A percentile compares a stretch with the other conserved stretches of the same genome.
These are phyloP conservation scores for Hippopotamus amphibius DNA, from an alignment of 2,113 vertebrate genomes.

Conservation along the genomic window DNA sequence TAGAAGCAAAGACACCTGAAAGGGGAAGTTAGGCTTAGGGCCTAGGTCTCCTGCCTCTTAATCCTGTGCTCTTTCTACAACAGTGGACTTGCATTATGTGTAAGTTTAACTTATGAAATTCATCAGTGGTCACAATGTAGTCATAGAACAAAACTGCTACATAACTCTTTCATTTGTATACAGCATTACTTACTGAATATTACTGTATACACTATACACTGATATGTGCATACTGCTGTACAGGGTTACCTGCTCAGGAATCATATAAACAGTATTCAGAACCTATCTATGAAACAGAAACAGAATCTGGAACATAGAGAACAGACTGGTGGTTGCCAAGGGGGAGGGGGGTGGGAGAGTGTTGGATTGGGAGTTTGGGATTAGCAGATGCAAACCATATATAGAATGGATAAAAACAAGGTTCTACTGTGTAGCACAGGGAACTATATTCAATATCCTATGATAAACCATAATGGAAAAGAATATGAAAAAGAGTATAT, in stretches of 20 bases:
- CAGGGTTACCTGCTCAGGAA: slow-evolving; percentile 4
- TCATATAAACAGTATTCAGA: neutral
- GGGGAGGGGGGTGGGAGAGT: neutral
- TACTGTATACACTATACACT: neutral
- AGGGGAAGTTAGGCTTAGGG: neutral
- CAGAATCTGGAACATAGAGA: neutral
- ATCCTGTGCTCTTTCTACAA: neutral
- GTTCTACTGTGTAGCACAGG: neutral
- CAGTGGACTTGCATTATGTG: neutral
- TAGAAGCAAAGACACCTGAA: neutral
- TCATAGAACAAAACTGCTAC: neutral
- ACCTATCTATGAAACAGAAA: neutral
- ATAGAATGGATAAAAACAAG: neutral
- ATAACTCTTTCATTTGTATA: slow-evolving; percentile 1
- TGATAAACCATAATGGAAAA: neutral
- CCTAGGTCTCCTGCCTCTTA: neutral
- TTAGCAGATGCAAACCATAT: neutral
- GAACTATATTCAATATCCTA: neutral
- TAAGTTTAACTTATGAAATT: slow-evolving; percentile 17
- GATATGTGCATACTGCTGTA: neutral
- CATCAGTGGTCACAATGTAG: neutral
- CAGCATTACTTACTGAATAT: neutral
- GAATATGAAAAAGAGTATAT: neutral
- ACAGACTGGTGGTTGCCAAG: neutral
- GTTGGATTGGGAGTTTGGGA: neutral